These are phyloP conservation scores for Phalacrocorax brasilianus DNA, from an alignment of 2,113 vertebrate genomes.

Conservation along the genomic window DNA sequence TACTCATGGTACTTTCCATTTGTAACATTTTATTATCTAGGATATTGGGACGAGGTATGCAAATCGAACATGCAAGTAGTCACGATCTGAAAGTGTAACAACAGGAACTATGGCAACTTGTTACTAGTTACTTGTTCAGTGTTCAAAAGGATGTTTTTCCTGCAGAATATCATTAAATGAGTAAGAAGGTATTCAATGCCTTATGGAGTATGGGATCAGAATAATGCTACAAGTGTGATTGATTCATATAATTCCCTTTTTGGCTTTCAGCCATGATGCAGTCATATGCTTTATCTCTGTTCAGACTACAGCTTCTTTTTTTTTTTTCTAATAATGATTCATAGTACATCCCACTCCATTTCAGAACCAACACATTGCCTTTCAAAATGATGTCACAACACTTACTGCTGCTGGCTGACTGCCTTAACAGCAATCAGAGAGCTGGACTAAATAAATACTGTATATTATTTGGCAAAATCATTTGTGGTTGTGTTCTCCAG, in stretches of 20 bases:
- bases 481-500: conserved; percentile 68
- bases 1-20: conserved; percentile 44
- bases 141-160: conserved; percentile 15
- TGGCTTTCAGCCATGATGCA: conserved; percentile 42
- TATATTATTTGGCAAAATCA: conserved; percentile 72
- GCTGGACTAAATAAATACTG: conserved; percentile 71
- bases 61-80: background rate
- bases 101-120: background rate
- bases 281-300: conserved; percentile 57
- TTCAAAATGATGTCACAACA: conserved; percentile 66
- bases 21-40: conserved; percentile 28
- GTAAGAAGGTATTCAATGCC: conserved; percentile 40
- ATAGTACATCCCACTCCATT: conserved; percentile 58
- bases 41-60: background rate
- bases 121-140: conserved; percentile 10
- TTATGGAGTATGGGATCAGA: background rate
- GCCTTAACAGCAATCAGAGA: conserved; percentile 64
- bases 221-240: conserved; percentile 37
- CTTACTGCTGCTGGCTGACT: conserved; percentile 62
- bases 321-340: conserved; percentile 7
- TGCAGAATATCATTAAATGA: conserved; percentile 28
- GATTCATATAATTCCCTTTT: conserved; percentile 36
- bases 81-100: background rate
- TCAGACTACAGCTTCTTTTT: conserved; percentile 42
- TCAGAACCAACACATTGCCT: conserved; percentile 55